These are phyloP conservation scores for Uria lomvia DNA, from an alignment of 2,113 vertebrate species.

Conservation along the genomic window DNA sequence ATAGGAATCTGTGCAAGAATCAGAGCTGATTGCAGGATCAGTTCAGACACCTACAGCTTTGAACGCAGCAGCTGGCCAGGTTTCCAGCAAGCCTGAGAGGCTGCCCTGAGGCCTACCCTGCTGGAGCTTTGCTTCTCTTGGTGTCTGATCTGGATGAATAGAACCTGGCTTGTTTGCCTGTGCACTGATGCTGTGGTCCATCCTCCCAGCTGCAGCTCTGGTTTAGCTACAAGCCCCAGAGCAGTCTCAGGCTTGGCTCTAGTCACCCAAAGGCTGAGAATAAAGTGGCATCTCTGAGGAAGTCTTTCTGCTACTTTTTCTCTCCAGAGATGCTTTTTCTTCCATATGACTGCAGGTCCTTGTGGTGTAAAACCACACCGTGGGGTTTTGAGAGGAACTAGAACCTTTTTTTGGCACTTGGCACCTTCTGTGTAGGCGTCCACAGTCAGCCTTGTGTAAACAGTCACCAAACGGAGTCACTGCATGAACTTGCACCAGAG, in stretches of 20 bases:
- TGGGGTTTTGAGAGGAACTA: background rate
- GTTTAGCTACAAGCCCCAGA: background rate
- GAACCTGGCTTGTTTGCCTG: background rate
- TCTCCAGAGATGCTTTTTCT: background rate
- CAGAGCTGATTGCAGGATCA: background rate
- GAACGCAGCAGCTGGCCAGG: background rate
- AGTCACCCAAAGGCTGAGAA: background rate
- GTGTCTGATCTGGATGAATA: background rate
- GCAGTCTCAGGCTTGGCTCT: background rate
- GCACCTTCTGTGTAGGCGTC: background rate
- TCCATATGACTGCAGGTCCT: background rate
- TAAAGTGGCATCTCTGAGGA: background rate
- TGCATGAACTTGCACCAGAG: background rate
- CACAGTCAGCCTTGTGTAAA: background rate
- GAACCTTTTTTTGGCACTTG: background rate
- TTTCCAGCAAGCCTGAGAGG: background rate
- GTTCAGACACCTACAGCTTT: background rate
- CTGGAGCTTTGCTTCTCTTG: background rate
- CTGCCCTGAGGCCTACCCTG: background rate
- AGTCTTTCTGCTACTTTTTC: background rate
- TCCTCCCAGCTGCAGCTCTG: background rate
- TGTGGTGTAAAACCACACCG: background rate
- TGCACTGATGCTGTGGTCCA: accelerated
- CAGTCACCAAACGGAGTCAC: background rate
- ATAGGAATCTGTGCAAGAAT: background rate